Base-by-base conservation (phyloP, 2,888 invertebrate species). In the Caenorhabditis angaria region DNA sequence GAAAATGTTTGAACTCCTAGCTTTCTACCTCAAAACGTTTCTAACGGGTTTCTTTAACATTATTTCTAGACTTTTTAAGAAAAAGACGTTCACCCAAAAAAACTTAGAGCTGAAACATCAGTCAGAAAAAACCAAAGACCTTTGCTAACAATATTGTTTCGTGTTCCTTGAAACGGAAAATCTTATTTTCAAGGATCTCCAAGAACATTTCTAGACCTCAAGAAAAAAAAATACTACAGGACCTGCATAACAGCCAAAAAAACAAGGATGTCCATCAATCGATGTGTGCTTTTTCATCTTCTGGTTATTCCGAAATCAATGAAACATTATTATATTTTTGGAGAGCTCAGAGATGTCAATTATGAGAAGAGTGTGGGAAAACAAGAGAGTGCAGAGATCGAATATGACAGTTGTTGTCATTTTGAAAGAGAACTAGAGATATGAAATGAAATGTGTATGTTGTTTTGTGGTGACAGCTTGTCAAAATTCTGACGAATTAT, bases 401-500 rank as follows among this genome's bases (percentile, higher is more conserved):
- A 41, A 41, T 12, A 18, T 41, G 41, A 41, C 41, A 41, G 41
- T 41, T 41, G 41, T 41, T 18, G 41, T 18, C 41, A 41, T 41
- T 12, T 18, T 41, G 32, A 41, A 18, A 41, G 41, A 41, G 2
- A 14, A 41, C 5, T 12, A 41, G 32, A 32, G 5, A 32, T 32
- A 32, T 8, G 32, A 6, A 41, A 14, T 41, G 6, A 41, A 12
- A 41, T 32, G 32, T n/a, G n/a, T n/a, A 32, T 32, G 32, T 41
- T 41, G 41, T 41, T 41, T 41, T 41, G 41, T 41, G 41, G 41
- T 41, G 41, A 41, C 41, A 41, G 41, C 18, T 41, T 41, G 41
- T 41, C 41, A 41, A 14, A 10, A 18, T 41, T 41, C 18, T 41
- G 10, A 18, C 10, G 10, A 18, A 41, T 18, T 41, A 41, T 41